Evolutionary conservation across 2,113 vertebrate genomes (phyloP).

Genomic region (Toxotes jaculatrix): DNA sequence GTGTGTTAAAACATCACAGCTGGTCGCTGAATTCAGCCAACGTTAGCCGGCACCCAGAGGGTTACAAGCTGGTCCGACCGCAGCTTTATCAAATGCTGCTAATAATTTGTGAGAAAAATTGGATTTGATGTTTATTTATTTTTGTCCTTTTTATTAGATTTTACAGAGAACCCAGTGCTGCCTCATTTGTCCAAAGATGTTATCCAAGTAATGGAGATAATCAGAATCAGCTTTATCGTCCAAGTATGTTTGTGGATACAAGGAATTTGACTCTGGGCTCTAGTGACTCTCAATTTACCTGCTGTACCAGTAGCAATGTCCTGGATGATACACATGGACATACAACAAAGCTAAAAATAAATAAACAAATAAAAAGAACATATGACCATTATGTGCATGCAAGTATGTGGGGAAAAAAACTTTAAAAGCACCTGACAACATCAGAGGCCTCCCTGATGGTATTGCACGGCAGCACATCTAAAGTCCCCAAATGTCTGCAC

Average conservation of each 20-base stretch:
- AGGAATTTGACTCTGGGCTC: no score
- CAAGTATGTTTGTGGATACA: no score
- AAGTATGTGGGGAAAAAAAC: no score
- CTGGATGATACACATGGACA: no score
- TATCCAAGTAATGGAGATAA: background rate
- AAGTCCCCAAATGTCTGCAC: background rate
- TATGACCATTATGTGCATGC: background rate
- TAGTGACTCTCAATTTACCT: no score
- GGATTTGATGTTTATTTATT: background rate
- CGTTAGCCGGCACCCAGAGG: constrained; percentile 4
- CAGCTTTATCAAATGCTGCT: background rate
- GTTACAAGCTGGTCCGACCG: background rate
- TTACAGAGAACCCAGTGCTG: background rate
- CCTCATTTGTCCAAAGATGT: background rate
- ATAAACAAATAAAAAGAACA: no score
- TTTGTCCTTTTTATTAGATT: background rate
- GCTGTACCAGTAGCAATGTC: no score
- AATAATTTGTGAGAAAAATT: background rate
- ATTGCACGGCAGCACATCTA: background rate
- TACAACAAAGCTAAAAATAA: no score
- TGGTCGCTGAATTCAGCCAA: background rate
- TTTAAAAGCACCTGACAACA: no score
- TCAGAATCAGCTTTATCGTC: no score
- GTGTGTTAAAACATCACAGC: background rate
- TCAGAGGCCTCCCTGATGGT: no score